Base-by-base conservation (phyloP, 2,797 vertebrate genomes). In the Pseudomugil gertrudae region DNA sequence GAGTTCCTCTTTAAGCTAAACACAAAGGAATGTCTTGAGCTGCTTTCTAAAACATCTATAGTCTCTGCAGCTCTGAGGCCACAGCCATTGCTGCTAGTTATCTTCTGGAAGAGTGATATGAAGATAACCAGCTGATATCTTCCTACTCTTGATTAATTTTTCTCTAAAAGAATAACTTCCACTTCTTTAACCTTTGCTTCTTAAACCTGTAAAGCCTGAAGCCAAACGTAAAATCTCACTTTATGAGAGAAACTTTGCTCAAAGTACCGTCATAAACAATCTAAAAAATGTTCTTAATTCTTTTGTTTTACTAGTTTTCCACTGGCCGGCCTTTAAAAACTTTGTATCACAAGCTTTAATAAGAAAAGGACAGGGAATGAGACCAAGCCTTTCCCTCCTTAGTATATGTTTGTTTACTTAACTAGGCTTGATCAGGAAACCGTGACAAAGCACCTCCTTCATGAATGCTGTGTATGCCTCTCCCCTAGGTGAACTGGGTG, bases 401-500 rank as follows among this genome's bases (percentile, higher is more conserved):
- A 21, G 43, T 45, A 45, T 21, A 21, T 45, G 1, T 9, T 21
- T 21, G 19, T 45, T 45, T 21, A 21, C 43, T 45, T 45, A 45
- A 9, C 43, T 9, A 19, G 43, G 43, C n/a, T 45, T 45, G 17
- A 43, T 9, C 24, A 19, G 35, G 55, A 40, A 57, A 36, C 10
- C 38, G 55, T 27, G 24, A 21, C n/a, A 45, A 21, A 21, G 24
- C 36, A n/a, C 14, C 27, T 26, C 27, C 9, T 4, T 3, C 19
- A 52, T 13, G 27, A 0, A 4, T 19, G 33, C 0, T 59, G 29
- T 66, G 14, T 7, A 32, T 45, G 10, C 24, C 27, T 59, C 33
- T 13, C 47, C 2, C 52, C 0, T 63, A 98, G 97, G 96, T 94
- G 36, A 95, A 57, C 78, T 98, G 97, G 96, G 84, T 99, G 66